These are phyloP conservation scores for Ruditapes philippinarum DNA, from an alignment of 1,140 invertebrate species.

Conservation along the genomic window DNA sequence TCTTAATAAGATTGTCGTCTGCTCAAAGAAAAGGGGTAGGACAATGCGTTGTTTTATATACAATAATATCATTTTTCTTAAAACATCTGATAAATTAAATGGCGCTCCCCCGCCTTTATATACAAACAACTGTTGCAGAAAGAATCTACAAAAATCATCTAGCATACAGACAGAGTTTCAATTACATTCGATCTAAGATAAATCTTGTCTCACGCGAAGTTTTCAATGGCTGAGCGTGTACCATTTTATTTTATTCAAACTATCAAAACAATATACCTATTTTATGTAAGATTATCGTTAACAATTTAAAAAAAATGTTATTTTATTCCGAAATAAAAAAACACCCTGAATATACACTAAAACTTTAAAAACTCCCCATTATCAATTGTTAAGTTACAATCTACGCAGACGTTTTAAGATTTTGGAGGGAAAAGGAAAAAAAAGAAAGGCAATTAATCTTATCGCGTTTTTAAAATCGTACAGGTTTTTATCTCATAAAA, in stretches of 20 bases:
- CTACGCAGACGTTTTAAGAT: background rate
- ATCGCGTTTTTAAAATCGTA: background rate
- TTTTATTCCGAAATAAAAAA: background rate
- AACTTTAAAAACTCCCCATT: background rate
- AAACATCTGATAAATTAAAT: background rate
- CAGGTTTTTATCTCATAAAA: background rate
- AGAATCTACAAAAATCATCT: background rate
- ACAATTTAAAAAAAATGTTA: background rate
- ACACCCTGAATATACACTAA: background rate
- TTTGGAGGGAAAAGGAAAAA: background rate
- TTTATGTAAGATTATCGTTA: conserved; percentile 10
- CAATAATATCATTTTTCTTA: conserved; percentile 10
- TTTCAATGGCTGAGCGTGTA: conserved; percentile 12
- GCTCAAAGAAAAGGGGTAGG: background rate
- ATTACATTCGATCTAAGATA: conserved; percentile 2
- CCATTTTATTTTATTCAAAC: conserved; percentile 9
- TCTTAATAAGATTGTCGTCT: background rate
- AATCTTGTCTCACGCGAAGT: conserved; percentile 6
- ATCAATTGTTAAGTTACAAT: background rate
- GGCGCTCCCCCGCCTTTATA: conserved; percentile 10
- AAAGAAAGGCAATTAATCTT: background rate
- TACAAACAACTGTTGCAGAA: background rate
- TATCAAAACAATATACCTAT: conserved; percentile 9
- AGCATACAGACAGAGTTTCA: background rate
- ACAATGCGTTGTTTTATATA: background rate